These are phyloP conservation scores for Watsonalla cultraria DNA, from an alignment of 2,888 invertebrate genomes.

Conservation along the genomic window DNA sequence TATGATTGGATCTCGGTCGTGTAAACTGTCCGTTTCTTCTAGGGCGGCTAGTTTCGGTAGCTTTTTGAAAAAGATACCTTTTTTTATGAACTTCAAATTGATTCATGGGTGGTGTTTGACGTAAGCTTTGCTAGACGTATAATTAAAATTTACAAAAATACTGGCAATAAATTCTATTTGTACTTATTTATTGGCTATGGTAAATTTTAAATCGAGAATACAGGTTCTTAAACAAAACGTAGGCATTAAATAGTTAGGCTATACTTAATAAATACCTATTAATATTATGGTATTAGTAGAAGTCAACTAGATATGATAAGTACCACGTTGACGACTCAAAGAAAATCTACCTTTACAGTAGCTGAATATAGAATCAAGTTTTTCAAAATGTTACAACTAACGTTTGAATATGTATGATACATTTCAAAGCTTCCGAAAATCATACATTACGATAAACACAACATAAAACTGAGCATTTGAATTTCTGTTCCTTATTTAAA, in stretches of 20 bases:
- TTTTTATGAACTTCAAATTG: conserved; percentile 14
- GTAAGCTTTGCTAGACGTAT: not conserved
- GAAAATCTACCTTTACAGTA: too few species aligned
- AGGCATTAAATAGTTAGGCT: too few species aligned
- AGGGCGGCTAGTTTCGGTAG: conserved; percentile 65
- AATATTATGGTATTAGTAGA: too few species aligned
- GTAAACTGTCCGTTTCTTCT: conserved; percentile 66
- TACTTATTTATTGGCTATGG: too few species aligned
- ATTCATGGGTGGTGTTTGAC: conserved; percentile 27
- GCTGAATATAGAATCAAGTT: not conserved
- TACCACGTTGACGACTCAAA: too few species aligned
- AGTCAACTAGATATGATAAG: too few species aligned
- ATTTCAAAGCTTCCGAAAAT: not conserved
- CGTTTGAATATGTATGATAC: not conserved
- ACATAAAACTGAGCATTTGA: not conserved
- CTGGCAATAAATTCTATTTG: not conserved
- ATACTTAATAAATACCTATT: too few species aligned
- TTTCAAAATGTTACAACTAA: not conserved
- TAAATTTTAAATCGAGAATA: too few species aligned
- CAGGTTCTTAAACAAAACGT: too few species aligned
- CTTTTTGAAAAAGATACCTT: conserved; percentile 35
- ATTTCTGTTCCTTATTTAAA: not conserved
- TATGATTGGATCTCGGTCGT: conserved; percentile 77
- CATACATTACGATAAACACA: not conserved
- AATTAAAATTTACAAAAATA: not conserved